Evolutionary conservation across 2,888 invertebrate genomes (phyloP).

Genomic region (Pandemis corylana): DNA sequence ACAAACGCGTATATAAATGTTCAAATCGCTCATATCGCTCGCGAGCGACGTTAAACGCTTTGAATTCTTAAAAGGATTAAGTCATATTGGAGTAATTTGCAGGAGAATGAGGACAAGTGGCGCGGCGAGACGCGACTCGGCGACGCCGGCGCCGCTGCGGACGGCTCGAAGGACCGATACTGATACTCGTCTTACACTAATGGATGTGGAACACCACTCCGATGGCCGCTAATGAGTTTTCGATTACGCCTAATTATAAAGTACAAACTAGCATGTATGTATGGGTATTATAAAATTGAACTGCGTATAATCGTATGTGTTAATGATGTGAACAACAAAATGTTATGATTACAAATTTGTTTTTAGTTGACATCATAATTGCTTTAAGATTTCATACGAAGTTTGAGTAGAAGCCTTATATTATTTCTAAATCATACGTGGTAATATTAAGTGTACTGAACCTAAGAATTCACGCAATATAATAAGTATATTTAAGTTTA

Average conservation of each 20-base stretch:
- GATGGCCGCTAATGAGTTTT: conserved; percentile 42
- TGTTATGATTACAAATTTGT: background rate
- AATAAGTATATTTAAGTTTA: too few species aligned
- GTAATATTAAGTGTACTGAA: too few species aligned
- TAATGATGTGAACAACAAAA: background rate
- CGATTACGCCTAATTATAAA: conserved; percentile 37
- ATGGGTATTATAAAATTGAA: conserved; percentile 16
- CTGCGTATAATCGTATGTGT: background rate
- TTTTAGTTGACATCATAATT: background rate
- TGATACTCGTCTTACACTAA: conserved; percentile 56
- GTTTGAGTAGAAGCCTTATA: too few species aligned
- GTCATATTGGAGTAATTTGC: conserved; percentile 73
- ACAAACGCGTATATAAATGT: conserved; percentile 6
- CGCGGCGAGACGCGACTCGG: conserved; percentile 64
- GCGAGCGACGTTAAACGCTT: conserved; percentile 53
- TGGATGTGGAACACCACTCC: conserved; percentile 52
- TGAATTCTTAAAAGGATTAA: conserved; percentile 78
- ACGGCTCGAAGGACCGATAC: conserved; percentile 38
- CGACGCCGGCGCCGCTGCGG: conserved; percentile 53
- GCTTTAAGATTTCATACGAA: background rate
- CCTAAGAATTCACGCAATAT: too few species aligned
- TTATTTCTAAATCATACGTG: too few species aligned
- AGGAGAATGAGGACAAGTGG: conserved; percentile 78
- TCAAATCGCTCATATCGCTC: background rate
- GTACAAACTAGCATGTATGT: conserved; percentile 7